Conservation (phyloP, 2,888 invertebrate species). For the Pollenia angustigena region DNA sequence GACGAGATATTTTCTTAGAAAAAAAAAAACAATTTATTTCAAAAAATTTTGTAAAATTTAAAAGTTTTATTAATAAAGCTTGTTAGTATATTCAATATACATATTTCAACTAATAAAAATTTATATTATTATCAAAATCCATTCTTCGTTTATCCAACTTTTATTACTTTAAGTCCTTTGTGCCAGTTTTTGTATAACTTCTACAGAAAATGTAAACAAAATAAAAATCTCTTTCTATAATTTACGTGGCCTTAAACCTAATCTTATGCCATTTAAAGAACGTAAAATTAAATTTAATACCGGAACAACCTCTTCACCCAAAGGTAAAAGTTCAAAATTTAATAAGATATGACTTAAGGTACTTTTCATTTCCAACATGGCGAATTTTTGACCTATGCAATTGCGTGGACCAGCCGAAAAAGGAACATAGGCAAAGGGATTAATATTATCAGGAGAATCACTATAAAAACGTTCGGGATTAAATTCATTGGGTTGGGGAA, state of each 20-base stretch:
- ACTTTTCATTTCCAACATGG: constrained; percentile 81
- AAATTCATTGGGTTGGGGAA: constrained; percentile 79
- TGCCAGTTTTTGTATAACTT: too few species aligned
- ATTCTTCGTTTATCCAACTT: too few species aligned
- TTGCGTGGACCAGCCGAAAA: constrained; percentile 88
- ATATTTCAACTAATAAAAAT: too few species aligned
- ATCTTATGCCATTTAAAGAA: constrained; percentile 78
- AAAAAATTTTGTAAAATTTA: too few species aligned
- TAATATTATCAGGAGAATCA: constrained; percentile 80
- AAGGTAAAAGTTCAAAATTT: constrained; percentile 79
- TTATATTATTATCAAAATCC: too few species aligned
- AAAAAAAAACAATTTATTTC: too few species aligned
- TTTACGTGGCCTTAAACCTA: constrained; percentile 76
- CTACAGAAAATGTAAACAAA: neutral
- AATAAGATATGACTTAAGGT: constrained; percentile 78
- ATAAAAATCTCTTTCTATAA: neutral
- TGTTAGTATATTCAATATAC: too few species aligned
- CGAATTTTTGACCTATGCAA: constrained; percentile 82
- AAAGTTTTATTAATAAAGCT: too few species aligned
- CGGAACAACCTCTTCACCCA: constrained; percentile 77
- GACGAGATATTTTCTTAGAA: too few species aligned
- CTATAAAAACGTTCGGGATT: constrained; percentile 84
- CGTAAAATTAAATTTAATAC: constrained; percentile 78
- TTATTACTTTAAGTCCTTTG: too few species aligned
- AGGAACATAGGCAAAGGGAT: constrained; percentile 81